Evolutionary conservation across 2,113 vertebrate species (phyloP).

Genomic region (Pollachius pollachius): DNA sequence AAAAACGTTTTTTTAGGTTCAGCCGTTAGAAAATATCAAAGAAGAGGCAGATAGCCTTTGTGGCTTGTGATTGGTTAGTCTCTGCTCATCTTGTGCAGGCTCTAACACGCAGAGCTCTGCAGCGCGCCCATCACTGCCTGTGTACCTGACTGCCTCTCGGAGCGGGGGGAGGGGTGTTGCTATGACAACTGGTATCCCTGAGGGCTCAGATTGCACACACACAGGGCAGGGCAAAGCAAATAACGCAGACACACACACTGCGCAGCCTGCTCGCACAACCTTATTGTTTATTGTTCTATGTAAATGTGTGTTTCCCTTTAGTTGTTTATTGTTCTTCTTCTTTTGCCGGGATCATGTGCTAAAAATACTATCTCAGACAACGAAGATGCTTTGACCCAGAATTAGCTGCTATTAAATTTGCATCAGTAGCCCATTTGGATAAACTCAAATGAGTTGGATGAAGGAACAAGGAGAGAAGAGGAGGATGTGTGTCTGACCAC

Average conservation of each 20-base stretch:
- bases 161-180: background rate
- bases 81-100: background rate
- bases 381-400: background rate
- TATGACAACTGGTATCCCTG: background rate
- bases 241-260: background rate
- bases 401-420: background rate
- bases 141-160: background rate
- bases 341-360: background rate
- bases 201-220: background rate
- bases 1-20: too few species aligned
- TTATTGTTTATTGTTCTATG: background rate
- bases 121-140: background rate
- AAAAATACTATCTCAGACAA: background rate
- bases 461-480: background rate
- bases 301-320: background rate
- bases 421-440: background rate
- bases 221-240: background rate
- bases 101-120: background rate
- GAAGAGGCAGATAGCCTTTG: background rate
- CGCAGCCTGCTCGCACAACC: too few species aligned
- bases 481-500: too few species aligned
- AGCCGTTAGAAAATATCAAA: background rate
- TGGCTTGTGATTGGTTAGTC: background rate
- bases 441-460: background rate
- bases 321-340: background rate